These are phyloP conservation scores for Celastrina argiolus DNA, from an alignment of 2,888 invertebrate species.

Conservation along the genomic window DNA sequence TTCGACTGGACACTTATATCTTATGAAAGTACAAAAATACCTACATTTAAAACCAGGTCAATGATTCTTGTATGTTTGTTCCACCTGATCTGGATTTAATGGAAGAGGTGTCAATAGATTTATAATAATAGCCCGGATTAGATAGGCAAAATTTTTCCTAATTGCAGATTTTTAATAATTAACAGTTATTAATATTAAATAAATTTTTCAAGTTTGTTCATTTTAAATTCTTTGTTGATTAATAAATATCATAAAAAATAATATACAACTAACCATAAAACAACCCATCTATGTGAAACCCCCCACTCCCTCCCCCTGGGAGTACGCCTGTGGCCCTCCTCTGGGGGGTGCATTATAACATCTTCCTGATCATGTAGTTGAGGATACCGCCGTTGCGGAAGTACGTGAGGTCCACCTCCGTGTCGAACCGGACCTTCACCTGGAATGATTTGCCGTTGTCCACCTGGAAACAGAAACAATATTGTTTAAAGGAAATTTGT, in stretches of 20 bases:
- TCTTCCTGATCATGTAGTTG: slow-evolving; percentile 97
- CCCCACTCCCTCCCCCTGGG: not conserved
- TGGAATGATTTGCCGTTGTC: slow-evolving; percentile 83
- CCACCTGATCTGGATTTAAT: no score
- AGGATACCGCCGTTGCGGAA: slow-evolving; percentile 96
- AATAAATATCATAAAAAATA: not conserved
- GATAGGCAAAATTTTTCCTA: no score
- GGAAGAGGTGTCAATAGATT: no score
- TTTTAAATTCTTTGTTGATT: not conserved
- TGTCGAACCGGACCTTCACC: slow-evolving; percentile 93
- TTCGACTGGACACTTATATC: not conserved
- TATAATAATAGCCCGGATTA: no score
- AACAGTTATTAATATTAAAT: no score
- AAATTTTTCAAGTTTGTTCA: not conserved
- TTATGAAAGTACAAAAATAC: not conserved
- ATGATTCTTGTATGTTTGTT: no score
- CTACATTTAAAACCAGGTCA: no score
- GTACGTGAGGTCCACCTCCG: slow-evolving; percentile 97
- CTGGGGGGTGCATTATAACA: slow-evolving; percentile 57
- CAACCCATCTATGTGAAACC: not conserved
- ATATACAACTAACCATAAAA: not conserved
- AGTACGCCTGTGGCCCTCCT: not conserved
- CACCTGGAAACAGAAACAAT: slow-evolving; percentile 58
- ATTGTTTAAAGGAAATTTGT: no score
- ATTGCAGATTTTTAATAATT: no score